Evolutionary conservation across 2,113 vertebrate species (phyloP).

Genomic region (Albula glossodonta): DNA sequence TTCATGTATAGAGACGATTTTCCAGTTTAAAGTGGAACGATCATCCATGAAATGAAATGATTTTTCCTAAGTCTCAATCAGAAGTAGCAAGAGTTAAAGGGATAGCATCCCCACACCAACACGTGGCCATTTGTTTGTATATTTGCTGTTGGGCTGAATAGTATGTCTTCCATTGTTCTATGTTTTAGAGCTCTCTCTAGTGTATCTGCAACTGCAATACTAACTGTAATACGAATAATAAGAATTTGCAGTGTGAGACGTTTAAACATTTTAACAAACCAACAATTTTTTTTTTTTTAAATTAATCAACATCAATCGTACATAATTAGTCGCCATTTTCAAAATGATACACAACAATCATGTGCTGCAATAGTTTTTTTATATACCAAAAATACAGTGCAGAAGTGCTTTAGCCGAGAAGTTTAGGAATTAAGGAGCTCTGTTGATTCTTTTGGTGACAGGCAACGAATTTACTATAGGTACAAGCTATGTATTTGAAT

Average conservation of each 20-base stretch:
- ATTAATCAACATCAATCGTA: no score
- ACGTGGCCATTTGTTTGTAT: constrained; percentile 56
- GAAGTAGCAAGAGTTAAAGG: constrained; percentile 1
- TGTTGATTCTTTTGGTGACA: not conserved
- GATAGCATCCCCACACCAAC: not conserved
- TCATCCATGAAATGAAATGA: not conserved
- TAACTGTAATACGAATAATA: not conserved
- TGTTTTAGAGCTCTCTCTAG: not conserved
- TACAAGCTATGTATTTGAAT: not conserved
- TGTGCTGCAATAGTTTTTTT: not conserved
- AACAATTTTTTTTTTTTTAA: not conserved
- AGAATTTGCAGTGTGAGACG: not conserved
- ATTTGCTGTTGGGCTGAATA: not conserved
- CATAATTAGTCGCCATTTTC: no score
- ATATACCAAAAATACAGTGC: not conserved
- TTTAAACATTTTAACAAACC: not conserved
- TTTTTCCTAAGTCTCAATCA: not conserved
- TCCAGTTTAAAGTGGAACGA: no score
- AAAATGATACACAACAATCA: no score
- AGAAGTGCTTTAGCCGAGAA: not conserved
- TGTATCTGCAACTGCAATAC: not conserved
- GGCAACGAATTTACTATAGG: not conserved
- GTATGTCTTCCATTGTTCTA: not conserved
- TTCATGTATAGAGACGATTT: not conserved
- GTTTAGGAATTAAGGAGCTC: not conserved